A percentile compares a stretch with the other conserved stretches of the same genome.
These are phyloP conservation scores for Bryconaethiops microstoma DNA, from an alignment of 2,797 vertebrate species.

Conservation along the genomic window DNA sequence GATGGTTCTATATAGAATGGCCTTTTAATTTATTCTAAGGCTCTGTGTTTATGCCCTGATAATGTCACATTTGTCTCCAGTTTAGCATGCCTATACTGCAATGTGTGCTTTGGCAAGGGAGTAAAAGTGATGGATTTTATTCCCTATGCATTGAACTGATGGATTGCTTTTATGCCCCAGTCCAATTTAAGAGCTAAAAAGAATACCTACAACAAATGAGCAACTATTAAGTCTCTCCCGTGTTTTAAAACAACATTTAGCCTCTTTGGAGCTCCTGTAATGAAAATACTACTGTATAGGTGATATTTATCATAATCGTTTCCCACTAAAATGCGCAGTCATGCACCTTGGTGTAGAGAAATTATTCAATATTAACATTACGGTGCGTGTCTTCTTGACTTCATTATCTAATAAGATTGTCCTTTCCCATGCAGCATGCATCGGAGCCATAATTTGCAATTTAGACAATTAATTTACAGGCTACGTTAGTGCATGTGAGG, in stretches of 20 bases:
- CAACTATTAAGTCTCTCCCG: not conserved
- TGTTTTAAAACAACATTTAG: constrained; percentile 25
- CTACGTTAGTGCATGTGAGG: constrained; percentile 56
- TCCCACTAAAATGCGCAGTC: constrained; percentile 30
- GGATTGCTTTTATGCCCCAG: not conserved
- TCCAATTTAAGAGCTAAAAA: not conserved
- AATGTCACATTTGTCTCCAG: constrained; percentile 7
- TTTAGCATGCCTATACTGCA: constrained; percentile 3
- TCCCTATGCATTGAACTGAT: not conserved
- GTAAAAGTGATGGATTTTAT: not conserved
- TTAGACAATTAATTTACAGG: constrained; percentile 52
- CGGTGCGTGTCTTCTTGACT: constrained; percentile 24
- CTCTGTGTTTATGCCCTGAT: not conserved
- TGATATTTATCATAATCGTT: constrained; percentile 8
- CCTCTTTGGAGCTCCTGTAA: not conserved
- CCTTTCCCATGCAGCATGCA: constrained; percentile 43
- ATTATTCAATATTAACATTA: constrained; percentile 44
- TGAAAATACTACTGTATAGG: not conserved
- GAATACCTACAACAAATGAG: not conserved
- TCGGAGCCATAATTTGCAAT: constrained; percentile 50
- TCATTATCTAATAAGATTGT: constrained; percentile 30
- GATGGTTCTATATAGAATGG: constrained; percentile 11
- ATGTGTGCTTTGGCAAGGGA: not conserved
- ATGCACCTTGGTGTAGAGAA: constrained; percentile 16
- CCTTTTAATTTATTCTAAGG: constrained; percentile 5